Evolutionary conservation across 2,888 invertebrate species (phyloP).

Genomic region (Callinectes sapidus): DNA sequence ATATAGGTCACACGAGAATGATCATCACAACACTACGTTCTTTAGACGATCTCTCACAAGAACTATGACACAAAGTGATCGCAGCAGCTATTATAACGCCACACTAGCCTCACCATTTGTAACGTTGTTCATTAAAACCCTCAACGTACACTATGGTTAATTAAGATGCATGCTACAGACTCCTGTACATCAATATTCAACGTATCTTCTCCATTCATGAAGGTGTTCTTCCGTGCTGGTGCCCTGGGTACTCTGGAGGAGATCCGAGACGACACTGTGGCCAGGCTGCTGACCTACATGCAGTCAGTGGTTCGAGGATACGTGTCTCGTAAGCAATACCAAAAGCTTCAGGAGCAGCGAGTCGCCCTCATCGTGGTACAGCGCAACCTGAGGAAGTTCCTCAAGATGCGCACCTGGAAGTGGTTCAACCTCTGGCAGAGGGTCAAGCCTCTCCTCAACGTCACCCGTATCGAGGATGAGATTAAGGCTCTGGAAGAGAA

Average conservation of each 20-base stretch:
- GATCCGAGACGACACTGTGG: slow-evolving; percentile 98
- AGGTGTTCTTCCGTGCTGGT: slow-evolving; percentile 99
- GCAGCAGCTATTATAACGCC: not conserved
- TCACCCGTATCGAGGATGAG: slow-evolving; percentile 99
- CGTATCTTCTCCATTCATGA: not conserved
- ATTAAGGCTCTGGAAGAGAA: slow-evolving; percentile 89
- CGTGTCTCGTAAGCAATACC: slow-evolving; percentile 93
- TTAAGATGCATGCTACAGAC: not conserved
- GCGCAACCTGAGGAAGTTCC: slow-evolving; percentile 99
- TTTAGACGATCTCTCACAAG: not conserved
- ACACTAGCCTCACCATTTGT: not conserved
- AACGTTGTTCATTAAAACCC: not conserved
- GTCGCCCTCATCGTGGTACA: slow-evolving; percentile 98
- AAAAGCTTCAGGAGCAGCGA: slow-evolving; percentile 98
- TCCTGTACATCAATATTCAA: not conserved
- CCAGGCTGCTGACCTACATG: slow-evolving; percentile 98
- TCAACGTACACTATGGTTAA: not conserved
- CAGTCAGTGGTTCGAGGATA: slow-evolving; percentile 97
- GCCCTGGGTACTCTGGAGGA: slow-evolving; percentile 99
- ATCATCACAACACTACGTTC: not conserved
- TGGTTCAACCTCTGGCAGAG: slow-evolving; percentile 99
- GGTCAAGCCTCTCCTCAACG: slow-evolving; percentile 99
- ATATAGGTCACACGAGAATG: not conserved
- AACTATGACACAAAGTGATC: not conserved
- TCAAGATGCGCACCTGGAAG: slow-evolving; percentile 99